Percentiles rank a stretch among this genome's conserved stretches.
Evolutionary conservation across 2,888 invertebrate species (phyloP).

Genomic region (Gibbula magus): DNA sequence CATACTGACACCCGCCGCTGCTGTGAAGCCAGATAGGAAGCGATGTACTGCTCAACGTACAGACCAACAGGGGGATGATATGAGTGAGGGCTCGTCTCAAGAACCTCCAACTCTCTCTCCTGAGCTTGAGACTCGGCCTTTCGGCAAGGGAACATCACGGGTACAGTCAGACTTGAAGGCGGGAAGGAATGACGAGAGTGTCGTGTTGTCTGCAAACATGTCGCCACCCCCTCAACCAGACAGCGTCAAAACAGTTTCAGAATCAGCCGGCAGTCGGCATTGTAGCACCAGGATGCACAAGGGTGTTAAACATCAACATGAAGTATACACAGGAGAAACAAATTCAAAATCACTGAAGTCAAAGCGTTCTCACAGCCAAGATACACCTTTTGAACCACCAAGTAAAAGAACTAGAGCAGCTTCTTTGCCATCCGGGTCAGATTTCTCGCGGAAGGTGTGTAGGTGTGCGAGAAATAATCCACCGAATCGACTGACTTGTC

Average conservation of each 20-base stretch:
- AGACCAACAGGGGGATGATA: not conserved
- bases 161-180: too few species aligned
- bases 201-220: too few species aligned
- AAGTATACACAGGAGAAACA: conserved; percentile 21
- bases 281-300: not conserved
- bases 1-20: not conserved
- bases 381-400: conserved; percentile 36
- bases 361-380: conserved; percentile 24
- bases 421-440: conserved; percentile 17
- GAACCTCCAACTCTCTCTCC: conserved; percentile 17
- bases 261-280: too few species aligned
- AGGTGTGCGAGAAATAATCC: conserved; percentile 93
- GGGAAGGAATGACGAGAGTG: too few species aligned
- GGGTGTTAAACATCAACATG: conserved; percentile 14
- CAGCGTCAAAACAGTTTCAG: too few species aligned
- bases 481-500: conserved; percentile 92
- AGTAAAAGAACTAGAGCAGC: conserved; percentile 44
- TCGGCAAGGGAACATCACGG: not conserved
- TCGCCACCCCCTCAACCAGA: too few species aligned
- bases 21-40: not conserved
- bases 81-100: conserved; percentile 10
- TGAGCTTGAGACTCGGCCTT: not conserved
- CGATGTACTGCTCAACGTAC: not conserved
- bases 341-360: conserved; percentile 19
- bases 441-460: conserved; percentile 77